Base-by-base conservation (phyloP, 2,797 vertebrate genomes). In the Sorex maritimensis region DNA sequence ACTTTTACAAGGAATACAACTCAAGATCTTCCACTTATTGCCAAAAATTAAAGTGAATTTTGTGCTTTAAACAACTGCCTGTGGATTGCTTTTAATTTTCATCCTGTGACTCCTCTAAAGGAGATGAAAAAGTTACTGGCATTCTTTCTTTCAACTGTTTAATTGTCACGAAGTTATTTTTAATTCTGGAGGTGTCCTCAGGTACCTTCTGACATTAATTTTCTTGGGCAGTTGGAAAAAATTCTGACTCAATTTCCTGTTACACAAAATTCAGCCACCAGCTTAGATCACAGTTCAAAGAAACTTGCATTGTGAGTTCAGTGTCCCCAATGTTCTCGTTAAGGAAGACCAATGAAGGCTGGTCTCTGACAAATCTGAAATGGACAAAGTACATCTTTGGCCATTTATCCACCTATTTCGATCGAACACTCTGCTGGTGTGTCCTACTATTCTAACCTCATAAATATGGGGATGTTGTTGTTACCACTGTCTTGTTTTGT, bases 41-140 rank as follows among this genome's bases (percentile, higher is more conserved):
- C 86, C 55, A 88, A 95, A 95, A 85, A 93, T 85, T 30, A 96
- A 89, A 71, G 49, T 73, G 52, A 86, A 88, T 69, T 86, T 86
- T 93, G 55, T 80, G 87, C 88, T 90, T 85, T 82, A 72, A 90
- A 92, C 38, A 92, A 68, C 38, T 10, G 68, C 82, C 73, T 34
- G 55, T 75, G 34, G 58, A 52, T 77, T 24, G 69, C 77, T 88
- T 94, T 71, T 83, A 81, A 92, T 96, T 88, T 93, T 75, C 80
- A 46, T 5, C 75, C 41, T 14, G 75, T 78, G 68, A 44, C 69
- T 95, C 84, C 77, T 74, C 92, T 86, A 65, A 84, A 84, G 63
- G 90, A 67, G 44, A 30, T 82, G 94, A 94, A 73, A 74, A 91
- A 92, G 88, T 72, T 74, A 86, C 69, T 26, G 28, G 63, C 71